Evolutionary conservation across 1,140 invertebrate species (phyloP), one percentile per base, ranked within the genome.

Genomic region (Apis cerana): DNA sequence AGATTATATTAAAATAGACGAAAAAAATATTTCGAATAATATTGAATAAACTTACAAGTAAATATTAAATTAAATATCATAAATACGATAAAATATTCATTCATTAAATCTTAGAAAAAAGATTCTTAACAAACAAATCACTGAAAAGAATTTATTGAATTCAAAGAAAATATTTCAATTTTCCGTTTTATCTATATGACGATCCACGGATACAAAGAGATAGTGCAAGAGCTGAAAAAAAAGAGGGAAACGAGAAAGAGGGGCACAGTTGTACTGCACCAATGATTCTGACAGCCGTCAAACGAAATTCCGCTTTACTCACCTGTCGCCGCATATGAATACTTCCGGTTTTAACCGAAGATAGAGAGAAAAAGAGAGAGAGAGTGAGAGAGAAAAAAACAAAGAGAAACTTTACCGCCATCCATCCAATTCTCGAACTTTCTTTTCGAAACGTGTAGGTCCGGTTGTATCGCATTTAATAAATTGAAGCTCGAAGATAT

Each of bases 251-350:
- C 33, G 58, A 23, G n/a, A 50, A n/a, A 23, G 69, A 19, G 12
- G 8, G n/a, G 11, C 69, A 56, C 19, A 8, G 74, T 76, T 54
- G 52, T 43, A 33, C 19, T 23, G 27, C 27, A 12, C 11, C 64
- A 11, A 52, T 56, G 27, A 77, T 67, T 43, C 21, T 65, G 23
- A 68, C 61, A 43, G 21, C 10, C 50, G 56, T 77, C 52, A 12
- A 77, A 67, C 33, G 52, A 77, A 77, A 77, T 54, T 77, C 19
- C 75, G 1, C 15, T 68, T 17, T 68, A 48, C 27, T 77, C 75
- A 54, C 62, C 75, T 77, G 64, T 68, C 64, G 61, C 9, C 10
- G 19, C 7, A 15, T 1, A 4, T 12, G n/a, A 54, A 8, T 54
- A 54, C 19, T 56, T 56, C 50, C 50, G 19, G 48, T 23, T 54